Percentiles rank a stretch among this genome's conserved stretches.
These are phyloP conservation scores for Paragorgia papillata DNA, from an alignment of 92 coral and sea anemone genomes.

Conservation along the genomic window DNA sequence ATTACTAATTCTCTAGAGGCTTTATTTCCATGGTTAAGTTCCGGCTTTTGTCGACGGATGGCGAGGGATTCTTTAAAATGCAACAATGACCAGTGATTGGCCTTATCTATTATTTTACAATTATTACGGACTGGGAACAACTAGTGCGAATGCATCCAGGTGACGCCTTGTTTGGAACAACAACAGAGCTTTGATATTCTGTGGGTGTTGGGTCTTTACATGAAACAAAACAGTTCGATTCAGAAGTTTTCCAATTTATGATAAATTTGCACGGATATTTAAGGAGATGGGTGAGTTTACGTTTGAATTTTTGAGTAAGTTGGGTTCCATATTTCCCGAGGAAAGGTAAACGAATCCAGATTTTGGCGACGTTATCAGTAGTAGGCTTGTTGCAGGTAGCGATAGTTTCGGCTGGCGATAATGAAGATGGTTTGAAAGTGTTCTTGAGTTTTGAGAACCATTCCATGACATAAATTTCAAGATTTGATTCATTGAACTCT, in stretches of 20 bases:
- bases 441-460: neutral
- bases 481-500: too few relatives aligned
- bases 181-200: neutral
- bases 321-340: slow-evolving; percentile 1
- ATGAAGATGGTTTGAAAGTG: neutral
- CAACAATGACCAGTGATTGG: too few relatives aligned
- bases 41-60: too few relatives aligned
- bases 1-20: too few relatives aligned
- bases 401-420: neutral
- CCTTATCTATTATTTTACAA: too few relatives aligned
- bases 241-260: neutral
- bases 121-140: too few relatives aligned
- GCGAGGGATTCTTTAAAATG: too few relatives aligned
- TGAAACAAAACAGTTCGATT: neutral
- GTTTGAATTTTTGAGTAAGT: neutral
- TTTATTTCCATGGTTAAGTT: too few relatives aligned
- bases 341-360: slow-evolving; percentile 11
- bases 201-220: neutral
- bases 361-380: neutral
- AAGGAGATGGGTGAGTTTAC: neutral
- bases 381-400: neutral
- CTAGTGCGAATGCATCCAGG: too few relatives aligned
- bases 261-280: neutral
- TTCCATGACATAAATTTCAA: neutral
- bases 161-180: too few relatives aligned